phyloP scores from a whole-genome alignment of 1,140 invertebrate genomes.

The Proctacanthus coquilletti region DNA sequence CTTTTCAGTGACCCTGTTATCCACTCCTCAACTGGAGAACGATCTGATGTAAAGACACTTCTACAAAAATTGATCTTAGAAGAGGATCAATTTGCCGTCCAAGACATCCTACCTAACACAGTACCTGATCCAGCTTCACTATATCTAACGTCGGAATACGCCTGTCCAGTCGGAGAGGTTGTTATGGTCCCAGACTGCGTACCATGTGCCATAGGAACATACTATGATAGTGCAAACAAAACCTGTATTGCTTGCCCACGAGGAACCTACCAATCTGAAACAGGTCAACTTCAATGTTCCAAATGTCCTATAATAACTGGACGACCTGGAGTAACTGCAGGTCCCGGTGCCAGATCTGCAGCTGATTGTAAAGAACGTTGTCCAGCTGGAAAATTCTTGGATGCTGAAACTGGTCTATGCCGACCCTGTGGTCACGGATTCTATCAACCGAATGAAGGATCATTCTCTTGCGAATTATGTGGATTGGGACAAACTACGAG shows the following conservation, averaged over 20 bases:
- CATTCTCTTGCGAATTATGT: constrained; percentile 79
- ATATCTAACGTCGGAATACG: constrained; percentile 73
- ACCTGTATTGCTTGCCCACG: constrained; percentile 71
- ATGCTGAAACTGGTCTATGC: constrained; percentile 69
- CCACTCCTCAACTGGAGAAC: constrained; percentile 71
- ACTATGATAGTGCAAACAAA: constrained; percentile 56
- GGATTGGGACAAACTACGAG: constrained; percentile 86
- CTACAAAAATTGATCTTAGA: constrained; percentile 78
- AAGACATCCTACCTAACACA: constrained; percentile 85
- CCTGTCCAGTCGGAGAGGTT: constrained; percentile 83
- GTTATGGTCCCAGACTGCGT: constrained; percentile 86
- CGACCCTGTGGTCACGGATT: constrained; percentile 86
- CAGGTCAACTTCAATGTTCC: constrained; percentile 76
- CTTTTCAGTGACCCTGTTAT: constrained; percentile 70
- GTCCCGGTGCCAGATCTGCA: constrained; percentile 67
- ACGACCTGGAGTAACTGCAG: constrained; percentile 70
- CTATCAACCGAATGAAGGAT: constrained; percentile 80
- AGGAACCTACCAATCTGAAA: constrained; percentile 87
- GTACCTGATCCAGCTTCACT: constrained; percentile 83
- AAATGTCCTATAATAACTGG: constrained; percentile 77
- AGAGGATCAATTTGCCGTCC: constrained; percentile 83
- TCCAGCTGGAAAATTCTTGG: constrained; percentile 81
- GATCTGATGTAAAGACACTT: constrained; percentile 64
- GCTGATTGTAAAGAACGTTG: constrained; percentile 87
- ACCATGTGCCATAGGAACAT: constrained; percentile 86